These are phyloP conservation scores for Galaxea fascicularis DNA, from an alignment of 92 coral and sea anemone species.

Conservation along the genomic window DNA sequence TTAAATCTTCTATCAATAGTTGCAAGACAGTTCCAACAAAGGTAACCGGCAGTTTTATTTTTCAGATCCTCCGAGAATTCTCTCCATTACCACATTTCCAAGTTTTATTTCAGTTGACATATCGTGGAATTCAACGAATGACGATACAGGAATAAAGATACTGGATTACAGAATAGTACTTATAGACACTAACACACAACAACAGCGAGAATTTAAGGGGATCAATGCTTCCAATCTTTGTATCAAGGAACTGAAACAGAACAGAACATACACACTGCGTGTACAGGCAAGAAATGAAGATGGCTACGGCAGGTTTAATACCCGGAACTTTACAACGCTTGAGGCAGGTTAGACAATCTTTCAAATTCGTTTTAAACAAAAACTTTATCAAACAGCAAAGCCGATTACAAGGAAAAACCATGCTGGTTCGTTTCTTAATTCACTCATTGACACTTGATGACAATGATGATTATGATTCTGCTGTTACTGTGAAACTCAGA, in stretches of 20 bases:
- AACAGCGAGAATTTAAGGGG: neutral
- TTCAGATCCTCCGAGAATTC: neutral
- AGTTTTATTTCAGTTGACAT: neutral
- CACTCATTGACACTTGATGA: no score
- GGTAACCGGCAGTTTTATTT: no score
- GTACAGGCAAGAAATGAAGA: neutral
- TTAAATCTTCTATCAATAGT: no score
- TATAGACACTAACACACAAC: neutral
- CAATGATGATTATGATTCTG: no score
- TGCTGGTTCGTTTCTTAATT: no score
- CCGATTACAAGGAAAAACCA: no score
- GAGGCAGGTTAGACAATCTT: neutral
- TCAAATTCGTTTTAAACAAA: no score
- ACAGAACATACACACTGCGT: neutral
- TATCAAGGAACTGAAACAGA: neutral
- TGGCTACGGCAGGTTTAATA: neutral
- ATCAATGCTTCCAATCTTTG: neutral
- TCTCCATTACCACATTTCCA: neutral
- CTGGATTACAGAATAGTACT: neutral
- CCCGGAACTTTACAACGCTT: neutral
- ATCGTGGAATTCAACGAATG: neutral
- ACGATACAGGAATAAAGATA: neutral
- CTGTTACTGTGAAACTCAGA: no score
- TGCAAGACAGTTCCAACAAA: no score
- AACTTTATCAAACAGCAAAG: no score